These are phyloP conservation scores for Heliconius hortense DNA, from an alignment of 2,888 invertebrate species.

Conservation along the genomic window DNA sequence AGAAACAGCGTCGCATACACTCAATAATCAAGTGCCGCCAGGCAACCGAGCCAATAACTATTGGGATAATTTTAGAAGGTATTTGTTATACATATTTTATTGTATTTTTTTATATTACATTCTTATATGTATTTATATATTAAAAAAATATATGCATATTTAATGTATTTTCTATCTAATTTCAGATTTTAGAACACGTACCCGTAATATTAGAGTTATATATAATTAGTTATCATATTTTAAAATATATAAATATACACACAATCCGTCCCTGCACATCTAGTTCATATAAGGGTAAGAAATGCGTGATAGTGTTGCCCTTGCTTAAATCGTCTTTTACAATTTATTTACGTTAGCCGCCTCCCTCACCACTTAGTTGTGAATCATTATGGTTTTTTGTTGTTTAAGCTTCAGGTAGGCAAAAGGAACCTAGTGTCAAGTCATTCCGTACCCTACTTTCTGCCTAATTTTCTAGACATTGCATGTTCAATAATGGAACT, in stretches of 20 bases:
- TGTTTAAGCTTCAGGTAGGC: not conserved
- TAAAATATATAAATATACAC: slow-evolving; percentile 47
- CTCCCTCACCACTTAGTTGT: slow-evolving; percentile 2
- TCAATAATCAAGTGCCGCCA: slow-evolving; percentile 95
- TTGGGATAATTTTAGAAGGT: slow-evolving; percentile 97
- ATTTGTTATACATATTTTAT: slow-evolving; percentile 49
- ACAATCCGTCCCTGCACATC: slow-evolving; percentile 44
- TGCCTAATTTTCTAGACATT: too few relatives aligned
- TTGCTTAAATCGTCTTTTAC: slow-evolving; percentile 32
- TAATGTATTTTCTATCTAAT: slow-evolving; percentile 55
- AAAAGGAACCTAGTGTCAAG: not conserved
- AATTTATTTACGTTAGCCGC: slow-evolving; percentile 21
- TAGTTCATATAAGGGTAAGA: slow-evolving; percentile 56
- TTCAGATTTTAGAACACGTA: slow-evolving; percentile 70
- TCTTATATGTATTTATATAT: slow-evolving; percentile 6
- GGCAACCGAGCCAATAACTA: slow-evolving; percentile 96
- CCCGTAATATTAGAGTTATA: slow-evolving; percentile 33
- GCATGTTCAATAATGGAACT: too few relatives aligned
- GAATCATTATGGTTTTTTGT: not conserved
- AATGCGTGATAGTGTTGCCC: slow-evolving; percentile 51
- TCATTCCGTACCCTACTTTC: not conserved
- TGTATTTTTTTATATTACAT: not conserved
- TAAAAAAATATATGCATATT: slow-evolving; percentile 25
- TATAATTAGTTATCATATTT: slow-evolving; percentile 31
- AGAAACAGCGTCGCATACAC: slow-evolving; percentile 80